Evolutionary conservation across 2,797 vertebrate species (phyloP).

Genomic region (Sebastes aleutianus): DNA sequence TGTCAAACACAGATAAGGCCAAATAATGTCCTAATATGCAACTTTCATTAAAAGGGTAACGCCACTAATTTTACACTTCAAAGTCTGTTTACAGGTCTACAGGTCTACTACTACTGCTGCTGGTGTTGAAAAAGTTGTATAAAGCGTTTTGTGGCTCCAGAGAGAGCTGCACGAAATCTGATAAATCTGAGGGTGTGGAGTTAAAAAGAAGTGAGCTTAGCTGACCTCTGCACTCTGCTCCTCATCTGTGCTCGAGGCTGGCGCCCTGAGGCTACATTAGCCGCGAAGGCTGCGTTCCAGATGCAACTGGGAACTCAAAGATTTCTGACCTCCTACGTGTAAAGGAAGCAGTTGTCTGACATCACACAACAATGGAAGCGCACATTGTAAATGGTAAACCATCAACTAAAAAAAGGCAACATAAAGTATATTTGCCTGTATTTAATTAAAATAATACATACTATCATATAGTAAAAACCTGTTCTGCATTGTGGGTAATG

Average conservation of each 20-base stretch:
- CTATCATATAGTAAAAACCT: no score
- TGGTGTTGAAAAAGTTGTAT: not conserved
- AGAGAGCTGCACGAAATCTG: not conserved
- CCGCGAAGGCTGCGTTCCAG: not conserved
- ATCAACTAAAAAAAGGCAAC: no score
- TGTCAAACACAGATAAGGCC: conserved; percentile 8
- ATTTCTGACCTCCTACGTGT: no score
- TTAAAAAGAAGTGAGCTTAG: not conserved
- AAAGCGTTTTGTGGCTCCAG: not conserved
- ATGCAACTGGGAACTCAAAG: no score
- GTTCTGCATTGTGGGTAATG: not conserved
- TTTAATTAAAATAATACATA: no score
- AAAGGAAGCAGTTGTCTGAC: no score
- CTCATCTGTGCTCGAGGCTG: not conserved
- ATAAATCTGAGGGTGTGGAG: not conserved
- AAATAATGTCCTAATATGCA: conserved; percentile 18
- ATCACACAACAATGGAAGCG: no score
- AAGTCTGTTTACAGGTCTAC: not conserved
- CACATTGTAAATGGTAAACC: no score
- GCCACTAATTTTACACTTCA: not conserved
- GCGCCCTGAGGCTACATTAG: not conserved
- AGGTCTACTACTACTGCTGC: no score
- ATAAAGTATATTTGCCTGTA: no score
- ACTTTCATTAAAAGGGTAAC: not conserved
- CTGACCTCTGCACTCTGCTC: not conserved